A percentile compares a stretch with the other conserved stretches of the same genome.
Evolutionary conservation across 2,888 invertebrate species (phyloP).

Genomic region (Cremastinae sp.): DNA sequence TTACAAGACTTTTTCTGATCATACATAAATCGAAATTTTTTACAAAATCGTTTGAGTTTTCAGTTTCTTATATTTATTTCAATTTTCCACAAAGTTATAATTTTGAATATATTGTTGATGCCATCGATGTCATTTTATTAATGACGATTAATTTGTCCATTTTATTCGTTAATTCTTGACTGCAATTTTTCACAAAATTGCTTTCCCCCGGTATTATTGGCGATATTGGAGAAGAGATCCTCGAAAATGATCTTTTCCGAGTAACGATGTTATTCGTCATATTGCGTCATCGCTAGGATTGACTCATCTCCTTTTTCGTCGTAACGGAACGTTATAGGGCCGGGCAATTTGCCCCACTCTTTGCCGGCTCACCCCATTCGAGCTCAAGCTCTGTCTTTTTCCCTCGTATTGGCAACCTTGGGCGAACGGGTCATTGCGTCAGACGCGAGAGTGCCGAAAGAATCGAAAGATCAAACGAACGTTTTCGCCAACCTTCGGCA

Average conservation of each 20-base stretch:
- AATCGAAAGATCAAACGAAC: slow-evolving; percentile 57
- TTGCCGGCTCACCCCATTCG: slow-evolving; percentile 3
- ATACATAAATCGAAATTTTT: too few relatives aligned
- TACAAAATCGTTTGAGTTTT: too few relatives aligned
- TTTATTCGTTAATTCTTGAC: background rate
- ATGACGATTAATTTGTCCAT: too few relatives aligned
- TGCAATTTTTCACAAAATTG: background rate
- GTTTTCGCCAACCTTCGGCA: slow-evolving; percentile 9
- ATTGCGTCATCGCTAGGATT: slow-evolving; percentile 53
- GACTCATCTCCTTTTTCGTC: slow-evolving; percentile 44
- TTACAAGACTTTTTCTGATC: background rate
- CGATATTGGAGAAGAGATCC: background rate
- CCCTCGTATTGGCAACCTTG: slow-evolving; percentile 7
- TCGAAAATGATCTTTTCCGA: background rate
- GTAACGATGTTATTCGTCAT: slow-evolving; percentile 34
- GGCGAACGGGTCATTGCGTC: slow-evolving; percentile 60
- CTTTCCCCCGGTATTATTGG: too few relatives aligned
- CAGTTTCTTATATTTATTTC: too few relatives aligned
- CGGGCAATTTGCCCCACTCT: slow-evolving; percentile 46
- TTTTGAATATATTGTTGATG: too few relatives aligned
- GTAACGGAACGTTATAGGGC: slow-evolving; percentile 33
- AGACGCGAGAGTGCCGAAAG: slow-evolving; percentile 46
- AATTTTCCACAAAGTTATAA: too few relatives aligned
- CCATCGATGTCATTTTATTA: too few relatives aligned
- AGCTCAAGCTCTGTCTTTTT: background rate